Conservation (phyloP, 2,888 invertebrate genomes). For the Callosobruchus maculatus region DNA sequence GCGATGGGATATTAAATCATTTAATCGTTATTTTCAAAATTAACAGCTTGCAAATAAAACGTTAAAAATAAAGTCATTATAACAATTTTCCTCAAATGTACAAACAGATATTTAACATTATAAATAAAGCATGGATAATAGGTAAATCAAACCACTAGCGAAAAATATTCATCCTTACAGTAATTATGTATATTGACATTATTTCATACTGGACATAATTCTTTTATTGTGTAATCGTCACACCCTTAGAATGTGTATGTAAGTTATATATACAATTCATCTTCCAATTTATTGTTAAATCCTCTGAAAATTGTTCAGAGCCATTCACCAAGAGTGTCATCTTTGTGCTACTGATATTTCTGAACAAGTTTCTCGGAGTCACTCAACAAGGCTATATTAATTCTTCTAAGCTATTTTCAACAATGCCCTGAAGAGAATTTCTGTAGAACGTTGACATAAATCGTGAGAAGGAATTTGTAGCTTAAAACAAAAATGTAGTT, state of each 20-base stretch:
- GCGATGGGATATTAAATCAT: neutral
- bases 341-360: neutral
- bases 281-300: neutral
- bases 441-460: neutral
- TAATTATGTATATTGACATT: conserved; percentile 18
- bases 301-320: neutral
- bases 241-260: conserved; percentile 14
- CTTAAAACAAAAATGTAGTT: no score
- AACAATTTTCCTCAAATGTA: neutral
- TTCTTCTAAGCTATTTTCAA: neutral
- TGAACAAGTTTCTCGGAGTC: neutral
- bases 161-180: conserved; percentile 25
- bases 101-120: neutral
- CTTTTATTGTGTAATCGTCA: conserved; percentile 32
- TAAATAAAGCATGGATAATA: neutral
- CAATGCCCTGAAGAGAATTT: neutral
- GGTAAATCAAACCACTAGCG: conserved; percentile 13
- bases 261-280: neutral
- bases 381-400: neutral
- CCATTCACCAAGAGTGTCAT: neutral
- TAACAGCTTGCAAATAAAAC: neutral
- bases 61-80: neutral
- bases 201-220: conserved; percentile 24
- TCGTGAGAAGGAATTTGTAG: no score
- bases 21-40: neutral